Conservation (phyloP, 2,113 vertebrate species). For the Montifringilla adamsi region DNA sequence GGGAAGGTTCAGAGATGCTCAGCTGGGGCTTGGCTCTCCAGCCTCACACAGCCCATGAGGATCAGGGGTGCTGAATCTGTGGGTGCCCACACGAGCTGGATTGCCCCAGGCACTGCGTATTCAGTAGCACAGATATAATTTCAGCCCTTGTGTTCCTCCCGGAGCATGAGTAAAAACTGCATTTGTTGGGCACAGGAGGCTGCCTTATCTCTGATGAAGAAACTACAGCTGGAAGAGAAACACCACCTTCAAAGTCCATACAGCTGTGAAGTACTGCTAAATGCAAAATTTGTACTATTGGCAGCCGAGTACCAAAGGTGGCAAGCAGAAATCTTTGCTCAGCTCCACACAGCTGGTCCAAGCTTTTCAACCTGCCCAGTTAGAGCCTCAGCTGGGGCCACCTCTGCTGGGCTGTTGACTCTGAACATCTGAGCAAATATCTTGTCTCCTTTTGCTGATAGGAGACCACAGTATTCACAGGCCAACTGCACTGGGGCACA, state of each 20-base stretch:
- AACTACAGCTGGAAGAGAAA: not conserved
- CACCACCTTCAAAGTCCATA: not conserved
- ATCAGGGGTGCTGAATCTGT: not conserved
- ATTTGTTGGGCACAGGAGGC: not conserved
- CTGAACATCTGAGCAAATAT: not conserved
- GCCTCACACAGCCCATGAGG: not conserved
- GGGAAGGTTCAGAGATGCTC: not conserved
- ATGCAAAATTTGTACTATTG: not conserved
- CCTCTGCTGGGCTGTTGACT: not conserved
- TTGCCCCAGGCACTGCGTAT: rapidly evolving
- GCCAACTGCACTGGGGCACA: not conserved
- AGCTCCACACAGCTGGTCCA: rapidly evolving
- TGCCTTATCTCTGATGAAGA: not conserved
- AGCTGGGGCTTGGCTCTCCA: not conserved
- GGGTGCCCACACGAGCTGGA: not conserved
- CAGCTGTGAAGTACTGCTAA: not conserved
- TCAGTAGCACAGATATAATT: not conserved
- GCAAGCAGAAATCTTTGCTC: not conserved
- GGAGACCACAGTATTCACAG: not conserved
- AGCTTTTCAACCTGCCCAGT: not conserved
- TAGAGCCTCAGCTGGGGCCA: not conserved
- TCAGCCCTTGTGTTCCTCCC: not conserved
- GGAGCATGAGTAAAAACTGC: not conserved
- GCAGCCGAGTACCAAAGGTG: not conserved
- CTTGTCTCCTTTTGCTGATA: not conserved